Conservation (phyloP, 2,888 invertebrate genomes). For the Eutolmus rufibarbis region DNA sequence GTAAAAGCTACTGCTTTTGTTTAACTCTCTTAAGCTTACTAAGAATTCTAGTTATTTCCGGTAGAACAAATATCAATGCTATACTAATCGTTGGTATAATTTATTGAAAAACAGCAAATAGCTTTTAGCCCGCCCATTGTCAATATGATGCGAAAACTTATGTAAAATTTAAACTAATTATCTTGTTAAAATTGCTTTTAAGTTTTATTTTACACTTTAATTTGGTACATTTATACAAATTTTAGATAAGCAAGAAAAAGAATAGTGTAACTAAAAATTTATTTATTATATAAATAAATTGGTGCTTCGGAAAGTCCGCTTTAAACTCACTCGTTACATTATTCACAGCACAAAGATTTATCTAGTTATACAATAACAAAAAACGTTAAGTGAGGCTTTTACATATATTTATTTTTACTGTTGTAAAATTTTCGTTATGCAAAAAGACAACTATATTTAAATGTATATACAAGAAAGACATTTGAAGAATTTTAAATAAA, state of each 20-base stretch:
- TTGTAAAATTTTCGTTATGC: constrained; percentile 12
- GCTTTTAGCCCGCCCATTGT: not conserved
- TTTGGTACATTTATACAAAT: not conserved
- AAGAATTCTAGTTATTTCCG: no score
- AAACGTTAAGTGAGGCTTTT: constrained; percentile 8
- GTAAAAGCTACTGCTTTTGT: no score
- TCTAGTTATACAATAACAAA: not conserved
- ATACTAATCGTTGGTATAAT: not conserved
- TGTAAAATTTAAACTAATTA: not conserved
- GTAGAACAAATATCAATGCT: not conserved
- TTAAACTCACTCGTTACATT: constrained; percentile 34
- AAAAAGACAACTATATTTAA: not conserved
- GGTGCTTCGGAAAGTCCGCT: constrained; percentile 11
- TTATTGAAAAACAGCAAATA: not conserved
- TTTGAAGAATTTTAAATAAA: constrained; percentile 23
- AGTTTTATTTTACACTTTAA: not conserved
- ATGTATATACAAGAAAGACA: constrained; percentile 14
- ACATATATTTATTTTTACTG: constrained; percentile 15
- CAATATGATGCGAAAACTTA: not conserved
- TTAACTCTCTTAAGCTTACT: no score
- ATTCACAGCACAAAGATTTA: constrained; percentile 33
- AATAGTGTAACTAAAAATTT: constrained; percentile 2
- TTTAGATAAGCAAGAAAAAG: not conserved
- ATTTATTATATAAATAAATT: constrained; percentile 30
- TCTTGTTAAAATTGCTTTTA: not conserved